phyloP scores from a whole-genome alignment of 2,797 vertebrate genomes.

The Choloepus didactylus region DNA sequence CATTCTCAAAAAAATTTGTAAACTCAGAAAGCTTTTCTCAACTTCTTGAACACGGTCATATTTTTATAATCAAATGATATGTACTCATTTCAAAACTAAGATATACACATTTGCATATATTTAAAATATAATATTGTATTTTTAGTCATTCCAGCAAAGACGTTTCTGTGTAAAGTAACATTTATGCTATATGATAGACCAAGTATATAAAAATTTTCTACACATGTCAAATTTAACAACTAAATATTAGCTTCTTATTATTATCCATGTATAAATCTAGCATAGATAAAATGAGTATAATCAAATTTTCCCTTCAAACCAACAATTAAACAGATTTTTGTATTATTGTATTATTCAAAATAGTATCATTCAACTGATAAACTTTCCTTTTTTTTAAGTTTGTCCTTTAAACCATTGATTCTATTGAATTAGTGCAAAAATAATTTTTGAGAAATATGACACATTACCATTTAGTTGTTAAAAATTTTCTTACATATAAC shows the following conservation, averaged over 20 bases:
- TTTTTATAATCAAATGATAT: constrained; percentile 31
- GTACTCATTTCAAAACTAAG: neutral
- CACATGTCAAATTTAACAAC: neutral
- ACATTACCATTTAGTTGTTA: neutral
- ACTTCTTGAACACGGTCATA: neutral
- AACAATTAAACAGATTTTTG: neutral
- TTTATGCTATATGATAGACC: neutral
- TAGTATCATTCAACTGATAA: neutral
- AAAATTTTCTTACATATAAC: neutral
- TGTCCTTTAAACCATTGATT: neutral
- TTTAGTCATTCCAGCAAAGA: neutral
- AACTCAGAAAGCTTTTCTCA: neutral
- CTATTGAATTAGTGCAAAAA: neutral
- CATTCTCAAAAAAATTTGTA: neutral
- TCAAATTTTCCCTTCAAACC: neutral
- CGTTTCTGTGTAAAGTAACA: neutral
- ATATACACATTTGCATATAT: neutral
- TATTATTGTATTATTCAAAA: neutral
- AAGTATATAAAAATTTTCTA: neutral
- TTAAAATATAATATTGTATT: neutral
- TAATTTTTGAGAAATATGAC: neutral
- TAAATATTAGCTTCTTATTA: neutral
- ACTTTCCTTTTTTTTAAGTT: neutral
- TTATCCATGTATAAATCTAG: neutral
- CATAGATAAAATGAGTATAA: neutral